These are phyloP conservation scores for Trochalopteron elliotii DNA, from an alignment of 2,113 vertebrate species.

Conservation along the genomic window DNA sequence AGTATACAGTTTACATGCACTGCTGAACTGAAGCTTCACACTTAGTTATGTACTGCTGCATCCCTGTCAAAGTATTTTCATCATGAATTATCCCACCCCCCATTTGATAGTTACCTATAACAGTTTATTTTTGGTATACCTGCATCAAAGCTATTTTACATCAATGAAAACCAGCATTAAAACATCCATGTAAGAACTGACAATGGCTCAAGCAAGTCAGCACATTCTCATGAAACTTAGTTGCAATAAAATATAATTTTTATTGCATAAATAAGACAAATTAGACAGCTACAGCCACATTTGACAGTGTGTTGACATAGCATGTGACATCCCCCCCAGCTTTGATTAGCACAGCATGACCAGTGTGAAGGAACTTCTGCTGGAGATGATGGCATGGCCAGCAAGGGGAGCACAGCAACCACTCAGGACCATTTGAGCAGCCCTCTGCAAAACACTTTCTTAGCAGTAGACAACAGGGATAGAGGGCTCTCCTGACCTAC, in stretches of 20 bases:
- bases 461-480: fast-evolving
- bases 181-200: neutral
- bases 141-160: neutral
- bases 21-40: neutral
- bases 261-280: neutral
- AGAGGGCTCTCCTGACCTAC: neutral
- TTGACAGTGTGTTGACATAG: neutral
- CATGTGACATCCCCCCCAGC: neutral
- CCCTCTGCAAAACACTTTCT: neutral
- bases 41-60: neutral
- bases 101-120: neutral
- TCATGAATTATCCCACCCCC: neutral
- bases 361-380: neutral
- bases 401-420: neutral
- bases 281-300: neutral
- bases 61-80: neutral
- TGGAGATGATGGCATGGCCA: neutral
- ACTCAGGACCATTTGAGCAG: neutral
- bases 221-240: neutral
- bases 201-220: neutral
- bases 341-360: neutral
- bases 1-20: neutral
- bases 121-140: neutral
- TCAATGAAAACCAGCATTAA: neutral
- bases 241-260: neutral